Evolutionary conservation across 2,888 invertebrate species (phyloP), one percentile per base, ranked within the genome.

Genomic region (Pristionchus japonicus): DNA sequence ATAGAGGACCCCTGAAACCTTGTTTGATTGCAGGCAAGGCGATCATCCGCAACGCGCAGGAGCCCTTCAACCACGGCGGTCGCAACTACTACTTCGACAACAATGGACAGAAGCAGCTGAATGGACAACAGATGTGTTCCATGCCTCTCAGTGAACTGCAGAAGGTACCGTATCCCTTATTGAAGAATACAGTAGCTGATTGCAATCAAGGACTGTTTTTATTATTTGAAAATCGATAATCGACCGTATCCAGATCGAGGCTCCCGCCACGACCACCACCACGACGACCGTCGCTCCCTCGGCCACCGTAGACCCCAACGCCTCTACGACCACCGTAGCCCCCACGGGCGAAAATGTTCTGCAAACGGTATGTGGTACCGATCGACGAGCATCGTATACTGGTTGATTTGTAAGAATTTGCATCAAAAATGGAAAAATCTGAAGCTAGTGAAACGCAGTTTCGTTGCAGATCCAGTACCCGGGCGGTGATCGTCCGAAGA

Each of bases 401-500:
- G 13, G 11, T 31, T 61, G n/a, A 6, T 61, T 34, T 34, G 11
- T 57, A 23, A 11, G 52, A 57, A 57, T 4, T 20, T 15, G 7
- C 20, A n/a, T 64, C 9, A 17, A 7, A 31, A 13, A 3, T 7
- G 64, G 9, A 31, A 64, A 4, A 27, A 31, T 17, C 11, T 23
- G 57, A 57, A 15, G 57, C 11, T 9, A 31, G 31, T 1, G 11
- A 31, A 67, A 31, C 9, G 13, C 3, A 31, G 31, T 15, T 20
- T 77, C 6, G n/a, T 91, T 93, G 87, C 87, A 94, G 93, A 86
- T 93, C 47, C 92, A 92, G 90, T 94, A 92, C 90, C 49, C 88
- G 3, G 91, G 94, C 86, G 94, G 94, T 17, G 89, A 93, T 9
- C 91, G 92, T 13, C 93, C 93, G 23, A 93, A 93, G 83, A 89